Percentiles rank a stretch among this genome's conserved stretches.
Evolutionary conservation across 1,140 invertebrate genomes (phyloP).

Genomic region (Magallana ariakensis): DNA sequence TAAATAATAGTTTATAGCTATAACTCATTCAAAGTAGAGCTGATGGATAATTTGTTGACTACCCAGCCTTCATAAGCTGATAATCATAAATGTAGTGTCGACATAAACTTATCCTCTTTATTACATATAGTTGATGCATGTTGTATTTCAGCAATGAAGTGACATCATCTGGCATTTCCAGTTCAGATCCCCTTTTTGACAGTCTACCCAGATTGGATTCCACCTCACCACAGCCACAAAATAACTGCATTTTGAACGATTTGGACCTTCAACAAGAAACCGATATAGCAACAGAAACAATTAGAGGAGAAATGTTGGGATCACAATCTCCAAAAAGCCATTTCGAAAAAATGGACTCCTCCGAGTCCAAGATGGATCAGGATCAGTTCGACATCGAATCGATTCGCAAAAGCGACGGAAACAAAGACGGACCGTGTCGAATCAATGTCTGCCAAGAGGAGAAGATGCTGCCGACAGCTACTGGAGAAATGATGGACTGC

Average conservation of each 20-base stretch:
- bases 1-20: too few species aligned
- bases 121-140: too few species aligned
- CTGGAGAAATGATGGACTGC: background rate
- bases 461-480: conserved; percentile 8
- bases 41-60: too few species aligned
- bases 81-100: too few species aligned
- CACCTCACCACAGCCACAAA: background rate
- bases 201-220: background rate
- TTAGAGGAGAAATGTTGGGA: background rate
- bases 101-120: too few species aligned
- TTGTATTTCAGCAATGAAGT: conserved; percentile 12
- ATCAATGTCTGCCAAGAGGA: background rate
- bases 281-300: background rate
- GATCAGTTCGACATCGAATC: background rate
- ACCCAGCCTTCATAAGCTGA: too few species aligned
- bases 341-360: background rate
- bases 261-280: background rate
- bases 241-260: background rate
- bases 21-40: too few species aligned
- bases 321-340: background rate
- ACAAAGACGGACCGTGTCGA: background rate
- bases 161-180: background rate
- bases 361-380: background rate
- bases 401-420: background rate
- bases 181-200: background rate